These are phyloP conservation scores for Amyelois transitella DNA, from an alignment of 1,140 invertebrate genomes.

Conservation along the genomic window DNA sequence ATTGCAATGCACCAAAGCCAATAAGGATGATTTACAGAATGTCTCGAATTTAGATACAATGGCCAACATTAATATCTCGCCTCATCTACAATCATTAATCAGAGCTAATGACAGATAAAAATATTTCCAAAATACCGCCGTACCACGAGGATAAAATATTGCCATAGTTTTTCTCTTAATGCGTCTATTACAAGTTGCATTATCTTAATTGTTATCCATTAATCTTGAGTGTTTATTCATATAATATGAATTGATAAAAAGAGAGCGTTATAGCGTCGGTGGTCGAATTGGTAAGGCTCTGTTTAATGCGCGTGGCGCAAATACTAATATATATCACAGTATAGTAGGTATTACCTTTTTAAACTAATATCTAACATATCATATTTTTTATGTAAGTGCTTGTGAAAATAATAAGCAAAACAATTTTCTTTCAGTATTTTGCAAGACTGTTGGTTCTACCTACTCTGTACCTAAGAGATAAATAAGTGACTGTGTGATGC, in stretches of 20 bases:
- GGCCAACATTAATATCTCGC: slow-evolving; percentile 17
- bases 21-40: background rate
- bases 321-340: too few relatives aligned
- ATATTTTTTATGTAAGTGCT: too few relatives aligned
- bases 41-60: slow-evolving; percentile 13
- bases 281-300: too few relatives aligned
- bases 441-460: too few relatives aligned
- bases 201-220: slow-evolving; percentile 1
- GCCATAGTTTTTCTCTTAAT: slow-evolving; percentile 5
- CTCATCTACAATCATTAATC: slow-evolving; percentile 23
- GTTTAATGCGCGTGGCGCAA: too few relatives aligned
- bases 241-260: too few relatives aligned
- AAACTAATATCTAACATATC: too few relatives aligned
- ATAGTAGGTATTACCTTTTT: too few relatives aligned
- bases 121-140: slow-evolving; percentile 18
- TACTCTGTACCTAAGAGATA: background rate
- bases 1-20: background rate
- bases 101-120: slow-evolving; percentile 31
- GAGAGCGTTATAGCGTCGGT: too few relatives aligned
- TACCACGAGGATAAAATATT: slow-evolving; percentile 17
- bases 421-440: too few relatives aligned
- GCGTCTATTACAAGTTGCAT: slow-evolving; percentile 6
- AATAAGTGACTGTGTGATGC: too few relatives aligned
- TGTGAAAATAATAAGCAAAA: too few relatives aligned
- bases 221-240: background rate